Evolutionary conservation across 2,888 invertebrate species (phyloP).

Genomic region (Eudemis profundana): DNA sequence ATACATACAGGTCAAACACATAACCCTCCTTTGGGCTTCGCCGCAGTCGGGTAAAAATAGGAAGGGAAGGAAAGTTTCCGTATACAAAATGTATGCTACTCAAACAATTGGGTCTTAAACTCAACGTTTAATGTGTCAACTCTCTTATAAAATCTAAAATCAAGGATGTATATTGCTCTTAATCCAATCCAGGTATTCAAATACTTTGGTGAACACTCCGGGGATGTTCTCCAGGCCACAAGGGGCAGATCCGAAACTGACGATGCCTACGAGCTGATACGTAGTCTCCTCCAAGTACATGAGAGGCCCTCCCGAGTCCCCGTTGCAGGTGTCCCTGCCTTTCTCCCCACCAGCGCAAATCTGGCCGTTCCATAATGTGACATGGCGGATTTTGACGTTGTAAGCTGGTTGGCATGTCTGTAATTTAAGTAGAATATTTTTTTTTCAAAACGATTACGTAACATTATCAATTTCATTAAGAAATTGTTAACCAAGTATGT

Average conservation of each 20-base stretch:
- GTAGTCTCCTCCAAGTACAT: slow-evolving; percentile 69
- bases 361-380: slow-evolving; percentile 59
- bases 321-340: slow-evolving; percentile 86
- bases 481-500: no score
- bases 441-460: not conserved
- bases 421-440: slow-evolving; percentile 30
- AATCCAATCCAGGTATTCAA: slow-evolving; percentile 86
- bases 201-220: slow-evolving; percentile 87
- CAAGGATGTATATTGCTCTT: slow-evolving; percentile 56
- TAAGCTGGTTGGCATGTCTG: slow-evolving; percentile 60
- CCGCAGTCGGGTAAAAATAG: no score
- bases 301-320: slow-evolving; percentile 88
- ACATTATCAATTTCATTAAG: no score
- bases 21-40: no score
- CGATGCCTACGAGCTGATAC: slow-evolving; percentile 79
- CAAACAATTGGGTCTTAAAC: no score
- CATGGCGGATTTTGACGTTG: slow-evolving; percentile 47
- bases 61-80: no score
- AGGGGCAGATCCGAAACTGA: slow-evolving; percentile 87
- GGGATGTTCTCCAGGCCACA: slow-evolving; percentile 86
- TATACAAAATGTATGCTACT: no score
- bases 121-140: no score
- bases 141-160: no score
- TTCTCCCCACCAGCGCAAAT: slow-evolving; percentile 86
- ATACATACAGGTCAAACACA: no score